These are phyloP conservation scores for Mythimna lalbum DNA, from an alignment of 2,888 invertebrate genomes.

Conservation along the genomic window DNA sequence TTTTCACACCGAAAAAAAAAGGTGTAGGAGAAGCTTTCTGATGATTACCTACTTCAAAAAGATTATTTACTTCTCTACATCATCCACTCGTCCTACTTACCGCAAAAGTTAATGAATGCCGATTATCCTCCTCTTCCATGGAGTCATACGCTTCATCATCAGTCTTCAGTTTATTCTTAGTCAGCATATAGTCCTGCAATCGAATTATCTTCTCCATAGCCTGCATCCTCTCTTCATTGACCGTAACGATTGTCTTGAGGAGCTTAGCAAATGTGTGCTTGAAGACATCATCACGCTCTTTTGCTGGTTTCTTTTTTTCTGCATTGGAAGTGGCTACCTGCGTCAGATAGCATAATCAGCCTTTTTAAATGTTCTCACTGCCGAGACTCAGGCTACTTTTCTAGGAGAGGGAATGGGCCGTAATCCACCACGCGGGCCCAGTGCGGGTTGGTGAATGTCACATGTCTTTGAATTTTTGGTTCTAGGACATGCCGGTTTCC, in stretches of 20 bases:
- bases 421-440: too few species aligned
- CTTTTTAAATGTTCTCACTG: too few species aligned
- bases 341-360: too few species aligned
- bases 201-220: conserved; percentile 65
- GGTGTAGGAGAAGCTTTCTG: too few species aligned
- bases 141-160: conserved; percentile 52
- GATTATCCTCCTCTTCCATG: conserved; percentile 44
- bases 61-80: too few species aligned
- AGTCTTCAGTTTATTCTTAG: conserved; percentile 53
- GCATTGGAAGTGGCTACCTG: conserved; percentile 20
- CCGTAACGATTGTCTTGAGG: conserved; percentile 66
- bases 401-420: too few species aligned
- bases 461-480: too few species aligned
- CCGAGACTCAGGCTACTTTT: too few species aligned
- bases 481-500: too few species aligned
- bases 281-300: conserved; percentile 5
- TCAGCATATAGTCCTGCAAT: conserved; percentile 66
- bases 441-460: too few species aligned
- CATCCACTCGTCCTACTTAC: conserved; percentile 13
- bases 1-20: too few species aligned
- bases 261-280: conserved; percentile 59
- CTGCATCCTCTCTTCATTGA: conserved; percentile 70
- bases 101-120: conserved; percentile 10
- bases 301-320: background rate
- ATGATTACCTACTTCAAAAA: too few species aligned